Base-by-base conservation (phyloP, 2,797 vertebrate species). In the Podarcis siculus region DNA sequence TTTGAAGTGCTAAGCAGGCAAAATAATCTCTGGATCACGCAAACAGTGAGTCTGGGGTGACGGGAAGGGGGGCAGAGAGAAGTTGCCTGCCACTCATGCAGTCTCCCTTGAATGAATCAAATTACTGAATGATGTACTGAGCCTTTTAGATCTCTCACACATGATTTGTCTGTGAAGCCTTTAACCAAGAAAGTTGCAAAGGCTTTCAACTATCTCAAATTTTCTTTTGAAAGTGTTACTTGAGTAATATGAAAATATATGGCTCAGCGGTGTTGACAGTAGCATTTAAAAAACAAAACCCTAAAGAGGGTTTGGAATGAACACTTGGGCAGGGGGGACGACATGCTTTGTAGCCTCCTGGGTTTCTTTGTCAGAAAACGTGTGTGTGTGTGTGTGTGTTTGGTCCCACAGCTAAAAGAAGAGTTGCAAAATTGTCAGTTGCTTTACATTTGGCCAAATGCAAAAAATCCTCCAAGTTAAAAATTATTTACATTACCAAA, bases 111-210 rank as follows among this genome's bases (percentile, higher is more conserved):
- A 75, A 58, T 15, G 45, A 37, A 9, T 25, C 25, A 42, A 90
- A 42, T 87, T 89, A 30, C 35, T 90, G 89, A 91, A 72, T 87
- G 30, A 89, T 90, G 15, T 81, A 39, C 12, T 82, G 83, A 85
- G 23, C 35, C 9, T 1, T 73, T 89, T 32, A 72, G 72, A 12
- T 7, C 75, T 15, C 73, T 69, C 27, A 7, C 7, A 1, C 76
- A 85, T 77, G 8, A 73, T 73, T 78, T 61, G 79, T 67, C 25
- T 86, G 76, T 72, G 35, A 58, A 79, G 37, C 23, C 5, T 42
- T 32, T 84, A 23, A 71, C 19, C 82, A 72, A 89, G 83, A 75
- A 79, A 64, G 72, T 80, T 19, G 30, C 30, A 75, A 35, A 66
- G 58, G 23, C 58, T 81, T 85, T 49, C n/a, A 64, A 64, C 21